Conservation (phyloP, 2,113 vertebrate species). For the Azemiops feae region DNA sequence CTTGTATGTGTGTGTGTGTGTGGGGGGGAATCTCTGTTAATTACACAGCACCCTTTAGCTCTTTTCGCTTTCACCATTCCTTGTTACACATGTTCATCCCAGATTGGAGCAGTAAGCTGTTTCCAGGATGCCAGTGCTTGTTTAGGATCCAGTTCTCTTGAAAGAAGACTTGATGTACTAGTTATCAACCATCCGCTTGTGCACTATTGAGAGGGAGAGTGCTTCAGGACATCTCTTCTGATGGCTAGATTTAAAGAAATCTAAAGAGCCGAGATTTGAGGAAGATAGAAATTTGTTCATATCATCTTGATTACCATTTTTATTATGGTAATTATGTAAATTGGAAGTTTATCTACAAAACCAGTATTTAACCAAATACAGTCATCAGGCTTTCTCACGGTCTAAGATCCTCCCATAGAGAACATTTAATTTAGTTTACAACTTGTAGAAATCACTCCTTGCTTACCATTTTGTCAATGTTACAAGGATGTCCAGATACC, state of each 20-base stretch:
- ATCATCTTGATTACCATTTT: not conserved
- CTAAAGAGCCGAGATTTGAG: not conserved
- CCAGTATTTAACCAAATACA: not conserved
- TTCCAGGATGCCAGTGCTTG: not conserved
- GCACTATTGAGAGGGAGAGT: not conserved
- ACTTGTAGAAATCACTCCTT: accelerated
- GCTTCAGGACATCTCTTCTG: not conserved
- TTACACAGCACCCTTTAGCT: not conserved
- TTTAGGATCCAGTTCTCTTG: not conserved
- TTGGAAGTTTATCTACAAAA: not conserved
- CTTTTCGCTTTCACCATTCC: not conserved
- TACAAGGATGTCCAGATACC: slow-evolving; percentile 47
- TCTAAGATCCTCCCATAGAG: not conserved
- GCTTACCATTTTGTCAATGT: slow-evolving; percentile 41
- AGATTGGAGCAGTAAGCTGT: not conserved
- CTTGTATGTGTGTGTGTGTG: not conserved
- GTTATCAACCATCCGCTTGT: not conserved
- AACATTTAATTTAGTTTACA: not conserved
- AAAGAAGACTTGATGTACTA: not conserved
- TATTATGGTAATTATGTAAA: not conserved
- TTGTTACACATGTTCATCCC: not conserved
- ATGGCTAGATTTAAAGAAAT: not conserved
- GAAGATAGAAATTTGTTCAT: not conserved
- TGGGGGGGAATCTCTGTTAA: not conserved
- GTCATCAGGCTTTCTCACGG: not conserved